These are phyloP conservation scores for Paguma larvata DNA, from an alignment of 2,797 vertebrate species.

Conservation along the genomic window DNA sequence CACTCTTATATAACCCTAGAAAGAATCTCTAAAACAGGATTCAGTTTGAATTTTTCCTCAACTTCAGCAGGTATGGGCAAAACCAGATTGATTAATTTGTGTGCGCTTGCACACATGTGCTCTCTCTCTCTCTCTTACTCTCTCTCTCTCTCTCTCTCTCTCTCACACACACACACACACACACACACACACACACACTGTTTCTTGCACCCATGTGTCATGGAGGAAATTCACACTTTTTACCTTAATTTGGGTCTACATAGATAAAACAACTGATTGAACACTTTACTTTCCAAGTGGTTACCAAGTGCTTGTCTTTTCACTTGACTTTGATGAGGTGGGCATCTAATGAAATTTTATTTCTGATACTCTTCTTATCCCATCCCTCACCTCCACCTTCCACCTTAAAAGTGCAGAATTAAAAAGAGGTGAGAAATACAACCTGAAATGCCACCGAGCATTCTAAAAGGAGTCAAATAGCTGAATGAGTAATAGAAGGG, in stretches of 20 bases:
- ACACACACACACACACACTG: not conserved
- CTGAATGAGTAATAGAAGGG: not conserved
- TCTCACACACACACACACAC: not conserved
- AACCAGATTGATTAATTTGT: not conserved
- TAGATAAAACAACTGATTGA: not conserved
- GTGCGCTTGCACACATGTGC: not conserved
- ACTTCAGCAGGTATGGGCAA: not conserved
- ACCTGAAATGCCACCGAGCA: not conserved
- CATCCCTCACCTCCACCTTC: not conserved
- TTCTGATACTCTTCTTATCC: not conserved
- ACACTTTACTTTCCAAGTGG: not conserved
- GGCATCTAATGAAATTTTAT: not conserved
- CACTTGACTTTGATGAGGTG: not conserved
- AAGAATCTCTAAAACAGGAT: not conserved
- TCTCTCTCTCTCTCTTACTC: not conserved
- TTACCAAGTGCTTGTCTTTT: not conserved
- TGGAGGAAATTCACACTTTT: not conserved
- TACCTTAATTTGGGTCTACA: not conserved
- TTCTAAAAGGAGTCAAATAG: not conserved
- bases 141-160: not conserved
- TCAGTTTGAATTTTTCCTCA: not conserved
- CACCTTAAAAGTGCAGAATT: not conserved
- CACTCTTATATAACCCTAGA: not conserved
- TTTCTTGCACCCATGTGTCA: not conserved
- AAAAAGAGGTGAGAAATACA: not conserved